Conservation (phyloP, 2,888 invertebrate genomes). For the Leucophenga maculata region DNA sequence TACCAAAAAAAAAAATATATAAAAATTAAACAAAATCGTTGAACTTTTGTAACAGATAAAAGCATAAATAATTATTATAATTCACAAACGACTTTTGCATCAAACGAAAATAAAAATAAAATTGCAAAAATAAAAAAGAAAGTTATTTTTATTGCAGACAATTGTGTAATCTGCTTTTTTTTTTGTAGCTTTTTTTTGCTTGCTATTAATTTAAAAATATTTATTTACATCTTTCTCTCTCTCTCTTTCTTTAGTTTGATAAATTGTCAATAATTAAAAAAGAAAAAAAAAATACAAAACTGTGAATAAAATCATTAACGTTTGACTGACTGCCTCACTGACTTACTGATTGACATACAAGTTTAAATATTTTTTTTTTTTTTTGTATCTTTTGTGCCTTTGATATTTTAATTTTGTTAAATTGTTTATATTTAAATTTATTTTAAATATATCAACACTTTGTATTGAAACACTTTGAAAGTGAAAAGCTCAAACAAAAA, state of each 20-base stretch:
- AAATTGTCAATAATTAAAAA: conserved; percentile 15
- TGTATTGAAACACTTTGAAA: too few relatives aligned
- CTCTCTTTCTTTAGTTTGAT: conserved; percentile 18
- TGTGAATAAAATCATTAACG: neutral
- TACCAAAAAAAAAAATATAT: neutral
- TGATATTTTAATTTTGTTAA: conserved; percentile 16
- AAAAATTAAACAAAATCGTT: neutral
- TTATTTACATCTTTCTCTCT: neutral
- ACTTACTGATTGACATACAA: conserved; percentile 2
- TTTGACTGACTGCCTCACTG: neutral
- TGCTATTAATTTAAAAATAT: conserved; percentile 7
- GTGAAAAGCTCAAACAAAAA: too few relatives aligned
- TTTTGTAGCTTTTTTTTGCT: conserved; percentile 12
- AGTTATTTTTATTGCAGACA: conserved; percentile 5
- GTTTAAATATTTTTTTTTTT: neutral
- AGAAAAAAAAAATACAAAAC: neutral
- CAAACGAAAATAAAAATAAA: conserved; percentile 6
- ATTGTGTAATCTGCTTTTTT: conserved; percentile 21
- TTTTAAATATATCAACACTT: too few relatives aligned
- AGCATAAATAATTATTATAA: neutral
- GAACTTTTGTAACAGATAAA: neutral
- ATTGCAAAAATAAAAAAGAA: conserved; percentile 17
- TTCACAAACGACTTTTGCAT: neutral
- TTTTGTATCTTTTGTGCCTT: conserved; percentile 10
- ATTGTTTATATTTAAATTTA: conserved; percentile 10